A percentile compares a stretch with the other conserved stretches of the same genome.
phyloP scores from a whole-genome alignment of 2,113 vertebrate genomes.

The Pyxicephalus adspersus region DNA sequence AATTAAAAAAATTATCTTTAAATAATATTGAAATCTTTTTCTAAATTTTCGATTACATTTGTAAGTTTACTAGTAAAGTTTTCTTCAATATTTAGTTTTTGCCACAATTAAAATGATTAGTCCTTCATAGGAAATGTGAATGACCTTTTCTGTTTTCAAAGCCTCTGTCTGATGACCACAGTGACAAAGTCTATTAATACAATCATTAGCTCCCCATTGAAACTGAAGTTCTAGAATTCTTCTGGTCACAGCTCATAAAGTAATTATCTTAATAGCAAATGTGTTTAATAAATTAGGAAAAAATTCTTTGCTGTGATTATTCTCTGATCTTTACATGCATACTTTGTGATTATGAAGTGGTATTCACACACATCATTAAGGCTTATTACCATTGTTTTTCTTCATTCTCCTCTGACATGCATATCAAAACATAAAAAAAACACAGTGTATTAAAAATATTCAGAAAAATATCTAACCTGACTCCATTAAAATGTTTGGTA shows the following conservation, averaged over 20 bases:
- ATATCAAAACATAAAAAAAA: conserved; percentile 10
- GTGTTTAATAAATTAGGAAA: conserved; percentile 7
- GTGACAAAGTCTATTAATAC: conserved; percentile 42
- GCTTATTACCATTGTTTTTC: conserved; percentile 27
- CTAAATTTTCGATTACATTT: too few species aligned
- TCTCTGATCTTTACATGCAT: conserved; percentile 22
- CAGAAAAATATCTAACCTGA: too few species aligned
- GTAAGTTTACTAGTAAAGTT: background rate
- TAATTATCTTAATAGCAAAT: conserved; percentile 32
- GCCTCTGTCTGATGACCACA: conserved; percentile 6
- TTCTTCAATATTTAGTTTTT: background rate
- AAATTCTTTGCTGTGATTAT: conserved; percentile 22
- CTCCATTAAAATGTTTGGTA: too few species aligned
- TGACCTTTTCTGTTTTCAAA: conserved; percentile 47
- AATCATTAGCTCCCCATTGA: conserved; percentile 43
- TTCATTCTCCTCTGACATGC: background rate
- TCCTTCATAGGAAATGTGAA: background rate
- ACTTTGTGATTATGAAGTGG: background rate
- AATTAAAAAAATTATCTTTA: too few species aligned
- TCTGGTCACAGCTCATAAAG: conserved; percentile 27
- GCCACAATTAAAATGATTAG: conserved; percentile 17
- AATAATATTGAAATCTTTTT: too few species aligned
- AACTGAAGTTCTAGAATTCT: conserved; percentile 8
- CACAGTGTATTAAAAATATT: background rate
- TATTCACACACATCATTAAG: conserved; percentile 27